Conservation (phyloP, 2,888 invertebrate genomes). For the Mayetiola destructor region DNA sequence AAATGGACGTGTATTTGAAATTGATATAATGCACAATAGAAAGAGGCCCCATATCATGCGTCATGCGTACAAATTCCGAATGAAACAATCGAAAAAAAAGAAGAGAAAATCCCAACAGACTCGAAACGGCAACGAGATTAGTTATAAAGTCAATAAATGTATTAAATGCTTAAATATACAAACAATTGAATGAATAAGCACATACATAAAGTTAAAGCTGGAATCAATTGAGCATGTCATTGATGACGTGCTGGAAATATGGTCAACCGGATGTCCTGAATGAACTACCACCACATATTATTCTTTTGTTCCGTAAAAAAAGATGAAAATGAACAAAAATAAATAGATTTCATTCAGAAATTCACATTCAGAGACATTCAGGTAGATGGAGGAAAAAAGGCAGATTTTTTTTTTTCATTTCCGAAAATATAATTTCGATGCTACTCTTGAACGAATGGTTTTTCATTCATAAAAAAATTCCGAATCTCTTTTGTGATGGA, state of each 20-base stretch:
- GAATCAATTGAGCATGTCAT: background rate
- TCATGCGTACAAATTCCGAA: too few species aligned
- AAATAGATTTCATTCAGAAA: too few species aligned
- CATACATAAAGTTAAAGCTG: background rate
- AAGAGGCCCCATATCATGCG: too few species aligned
- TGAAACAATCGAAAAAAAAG: too few species aligned
- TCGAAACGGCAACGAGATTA: constrained; percentile 5
- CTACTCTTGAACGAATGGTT: background rate
- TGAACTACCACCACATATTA: background rate
- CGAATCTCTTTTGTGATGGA: constrained; percentile 8
- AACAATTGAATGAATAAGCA: background rate
- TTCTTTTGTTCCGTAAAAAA: constrained; percentile 5
- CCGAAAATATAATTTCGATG: background rate
- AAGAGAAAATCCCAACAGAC: too few species aligned
- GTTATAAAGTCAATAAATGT: background rate
- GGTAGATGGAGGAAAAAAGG: too few species aligned
- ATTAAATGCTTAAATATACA: background rate
- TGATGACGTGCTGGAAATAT: background rate
- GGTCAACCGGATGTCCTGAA: constrained; percentile 12
- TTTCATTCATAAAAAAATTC: constrained; percentile 7
- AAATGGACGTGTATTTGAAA: too few species aligned
- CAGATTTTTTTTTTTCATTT: background rate
- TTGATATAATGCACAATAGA: too few species aligned
- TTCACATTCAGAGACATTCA: too few species aligned
- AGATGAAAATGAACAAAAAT: too few species aligned